phyloP scores from a whole-genome alignment of 1,140 invertebrate species.

The Coptotermes formosanus region DNA sequence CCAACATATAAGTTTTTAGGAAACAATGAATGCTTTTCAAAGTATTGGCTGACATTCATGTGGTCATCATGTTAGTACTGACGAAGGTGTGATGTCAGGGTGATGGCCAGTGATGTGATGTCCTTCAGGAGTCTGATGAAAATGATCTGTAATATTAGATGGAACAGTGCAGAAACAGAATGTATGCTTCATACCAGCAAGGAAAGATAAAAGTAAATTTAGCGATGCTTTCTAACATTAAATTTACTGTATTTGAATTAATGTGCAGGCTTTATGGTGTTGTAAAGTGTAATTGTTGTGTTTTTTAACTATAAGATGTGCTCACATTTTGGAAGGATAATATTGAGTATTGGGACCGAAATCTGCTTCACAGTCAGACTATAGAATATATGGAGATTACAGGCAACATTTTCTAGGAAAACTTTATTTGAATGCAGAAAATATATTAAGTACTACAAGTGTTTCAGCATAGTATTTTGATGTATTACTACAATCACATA shows the following conservation, averaged over 20 bases:
- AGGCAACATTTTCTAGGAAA: background rate
- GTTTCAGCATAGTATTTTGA: background rate
- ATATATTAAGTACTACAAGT: background rate
- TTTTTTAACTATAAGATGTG: background rate
- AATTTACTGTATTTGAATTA: background rate
- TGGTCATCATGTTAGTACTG: too few relatives aligned
- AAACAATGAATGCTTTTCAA: too few relatives aligned
- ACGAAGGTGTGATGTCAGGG: too few relatives aligned
- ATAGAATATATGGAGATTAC: background rate
- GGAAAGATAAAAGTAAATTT: background rate
- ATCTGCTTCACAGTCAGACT: background rate
- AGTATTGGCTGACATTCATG: too few relatives aligned
- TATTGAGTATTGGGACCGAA: background rate
- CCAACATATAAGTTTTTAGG: too few relatives aligned
- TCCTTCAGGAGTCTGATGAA: too few relatives aligned
- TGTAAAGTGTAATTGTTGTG: background rate
- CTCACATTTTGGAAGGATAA: background rate
- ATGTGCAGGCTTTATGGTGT: background rate
- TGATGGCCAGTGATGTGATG: too few relatives aligned
- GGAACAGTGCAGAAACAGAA: too few relatives aligned
- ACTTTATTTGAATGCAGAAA: background rate
- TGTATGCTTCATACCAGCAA: too few relatives aligned
- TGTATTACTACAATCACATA: background rate
- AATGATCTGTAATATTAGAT: too few relatives aligned
- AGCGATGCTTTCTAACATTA: background rate